These are phyloP conservation scores for Centropus bengalensis DNA, from an alignment of 2,113 vertebrate species.

Conservation along the genomic window DNA sequence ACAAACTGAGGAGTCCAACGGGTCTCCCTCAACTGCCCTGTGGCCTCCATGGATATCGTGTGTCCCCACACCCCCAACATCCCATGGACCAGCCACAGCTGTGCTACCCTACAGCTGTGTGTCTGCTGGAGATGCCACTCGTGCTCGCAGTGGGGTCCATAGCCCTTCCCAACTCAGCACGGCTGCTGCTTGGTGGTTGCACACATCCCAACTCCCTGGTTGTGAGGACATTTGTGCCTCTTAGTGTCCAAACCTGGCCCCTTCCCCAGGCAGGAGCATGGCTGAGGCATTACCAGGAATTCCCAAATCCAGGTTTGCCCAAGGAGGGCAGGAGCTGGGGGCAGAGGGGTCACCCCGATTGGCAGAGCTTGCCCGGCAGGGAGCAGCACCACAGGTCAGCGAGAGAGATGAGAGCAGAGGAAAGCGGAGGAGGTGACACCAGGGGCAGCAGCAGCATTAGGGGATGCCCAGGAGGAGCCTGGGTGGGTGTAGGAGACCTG, in stretches of 20 bases:
- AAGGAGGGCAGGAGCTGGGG: not conserved
- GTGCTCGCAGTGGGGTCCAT: rapidly evolving
- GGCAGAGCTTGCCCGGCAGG: not conserved
- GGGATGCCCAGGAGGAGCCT: not conserved
- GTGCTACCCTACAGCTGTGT: not conserved
- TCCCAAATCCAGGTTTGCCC: not conserved
- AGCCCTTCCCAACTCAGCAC: not conserved
- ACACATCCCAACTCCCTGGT: rapidly evolving
- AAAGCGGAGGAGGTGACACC: not conserved
- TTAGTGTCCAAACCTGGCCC: not conserved
- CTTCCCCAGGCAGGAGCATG: rapidly evolving
- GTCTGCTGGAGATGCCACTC: not conserved
- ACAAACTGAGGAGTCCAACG: rapidly evolving
- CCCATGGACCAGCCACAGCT: rapidly evolving
- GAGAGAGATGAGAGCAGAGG: not conserved
- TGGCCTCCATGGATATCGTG: rapidly evolving
- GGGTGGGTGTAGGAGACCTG: not conserved
- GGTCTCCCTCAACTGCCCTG: not conserved
- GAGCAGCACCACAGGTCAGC: not conserved
- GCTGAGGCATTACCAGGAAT: rapidly evolving
- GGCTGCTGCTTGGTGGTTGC: not conserved
- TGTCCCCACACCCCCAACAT: not conserved
- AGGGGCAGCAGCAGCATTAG: not conserved
- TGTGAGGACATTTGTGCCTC: not conserved
- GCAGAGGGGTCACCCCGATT: not conserved